phyloP scores from a whole-genome alignment of 2,888 invertebrate species.

The Ligdia adustata region DNA sequence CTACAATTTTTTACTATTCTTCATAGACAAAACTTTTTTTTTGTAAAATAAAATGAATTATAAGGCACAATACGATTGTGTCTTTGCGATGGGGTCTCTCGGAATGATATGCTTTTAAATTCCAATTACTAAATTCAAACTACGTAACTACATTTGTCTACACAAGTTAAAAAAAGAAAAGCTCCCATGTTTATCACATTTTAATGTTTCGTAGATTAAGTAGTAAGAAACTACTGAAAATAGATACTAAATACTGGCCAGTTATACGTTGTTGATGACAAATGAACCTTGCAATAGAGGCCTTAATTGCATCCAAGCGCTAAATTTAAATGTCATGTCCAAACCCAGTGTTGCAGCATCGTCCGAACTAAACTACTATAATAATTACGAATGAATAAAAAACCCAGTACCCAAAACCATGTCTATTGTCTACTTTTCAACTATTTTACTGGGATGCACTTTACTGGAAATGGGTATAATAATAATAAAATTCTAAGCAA shows the following conservation, averaged over 20 bases:
- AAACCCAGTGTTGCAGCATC: slow-evolving; percentile 9
- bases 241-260: slow-evolving; percentile 17
- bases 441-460: slow-evolving; percentile 82
- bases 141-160: slow-evolving; percentile 64
- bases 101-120: slow-evolving; percentile 68
- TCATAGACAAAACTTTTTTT: slow-evolving; percentile 32
- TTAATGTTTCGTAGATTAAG: slow-evolving; percentile 28
- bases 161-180: slow-evolving; percentile 55
- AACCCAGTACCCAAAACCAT: slow-evolving; percentile 75
- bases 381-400: slow-evolving; percentile 40
- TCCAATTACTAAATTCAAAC: slow-evolving; percentile 49
- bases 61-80: slow-evolving; percentile 79
- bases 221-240: slow-evolving; percentile 26
- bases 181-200: slow-evolving; percentile 49
- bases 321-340: slow-evolving; percentile 18
- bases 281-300: slow-evolving; percentile 18
- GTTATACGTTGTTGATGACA: slow-evolving; percentile 10
- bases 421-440: slow-evolving; percentile 65
- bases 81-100: slow-evolving; percentile 57
- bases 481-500: slow-evolving; percentile 51
- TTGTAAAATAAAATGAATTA: slow-evolving; percentile 53
- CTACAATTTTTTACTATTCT: slow-evolving; percentile 48
- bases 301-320: slow-evolving; percentile 5
- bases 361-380: slow-evolving; percentile 32
- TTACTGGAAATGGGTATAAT: slow-evolving; percentile 60